Evolutionary conservation across 2,888 invertebrate genomes (phyloP).

Genomic region (Pimpla rufipes): DNA sequence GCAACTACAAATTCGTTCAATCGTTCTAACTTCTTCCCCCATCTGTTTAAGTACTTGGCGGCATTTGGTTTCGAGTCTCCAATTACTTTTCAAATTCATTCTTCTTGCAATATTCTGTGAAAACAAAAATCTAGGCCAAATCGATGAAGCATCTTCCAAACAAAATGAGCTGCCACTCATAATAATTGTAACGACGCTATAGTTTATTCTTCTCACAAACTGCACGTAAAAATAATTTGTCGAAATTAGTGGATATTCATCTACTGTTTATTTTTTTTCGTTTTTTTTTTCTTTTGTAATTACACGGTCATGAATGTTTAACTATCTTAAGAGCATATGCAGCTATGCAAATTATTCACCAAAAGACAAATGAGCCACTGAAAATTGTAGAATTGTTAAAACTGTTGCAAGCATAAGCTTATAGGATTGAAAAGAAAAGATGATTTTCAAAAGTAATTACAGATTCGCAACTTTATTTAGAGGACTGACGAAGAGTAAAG

Average conservation of each 20-base stretch:
- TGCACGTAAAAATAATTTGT: too few relatives aligned
- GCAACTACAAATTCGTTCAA: conserved; percentile 36
- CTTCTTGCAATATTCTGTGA: neutral
- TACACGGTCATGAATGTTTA: neutral
- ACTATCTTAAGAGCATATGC: too few relatives aligned
- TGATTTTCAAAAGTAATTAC: neutral
- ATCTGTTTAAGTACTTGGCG: neutral
- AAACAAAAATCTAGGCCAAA: neutral
- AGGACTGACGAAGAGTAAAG: neutral
- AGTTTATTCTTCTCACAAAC: too few relatives aligned
- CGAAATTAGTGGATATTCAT: neutral
- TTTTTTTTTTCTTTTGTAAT: too few relatives aligned
- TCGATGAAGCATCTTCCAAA: too few relatives aligned
- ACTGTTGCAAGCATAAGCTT: neutral
- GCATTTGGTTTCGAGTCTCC: neutral
- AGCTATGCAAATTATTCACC: neutral
- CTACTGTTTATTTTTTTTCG: too few relatives aligned
- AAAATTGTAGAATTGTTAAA: neutral
- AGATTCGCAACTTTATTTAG: neutral
- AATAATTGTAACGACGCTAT: too few relatives aligned
- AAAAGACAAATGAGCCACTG: neutral
- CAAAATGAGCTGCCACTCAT: too few relatives aligned
- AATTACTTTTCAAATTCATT: conserved; percentile 22
- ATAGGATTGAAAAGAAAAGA: neutral
- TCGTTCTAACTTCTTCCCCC: neutral